Evolutionary conservation across 1,140 invertebrate genomes (phyloP), one percentile per base, ranked within the genome.

Genomic region (Scaptomyza pallida): DNA sequence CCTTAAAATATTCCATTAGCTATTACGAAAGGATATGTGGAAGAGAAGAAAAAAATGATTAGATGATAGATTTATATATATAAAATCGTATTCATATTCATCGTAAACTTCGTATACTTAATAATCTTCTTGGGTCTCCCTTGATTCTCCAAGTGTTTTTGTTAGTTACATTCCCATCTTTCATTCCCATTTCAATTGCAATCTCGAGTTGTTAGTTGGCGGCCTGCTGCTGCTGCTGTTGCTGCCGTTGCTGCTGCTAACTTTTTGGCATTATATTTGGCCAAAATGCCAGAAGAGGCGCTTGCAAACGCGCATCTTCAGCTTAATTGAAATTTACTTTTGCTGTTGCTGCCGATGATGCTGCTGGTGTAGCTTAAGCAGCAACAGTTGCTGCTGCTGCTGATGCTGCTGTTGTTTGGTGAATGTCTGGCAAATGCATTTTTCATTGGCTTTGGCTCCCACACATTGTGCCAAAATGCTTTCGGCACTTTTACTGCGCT

Each of bases 401-500:
- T 47, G 60, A 5, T 64, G 50, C 40, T 74, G 55, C 21, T 44
- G 40, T 35, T 55, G 5, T 37, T 50, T 51, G 68, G 72, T 75
- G 72, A 75, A 75, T 75, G 73, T 75, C 76, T 79, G 72, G 72
- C 71, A 30, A 30, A 85, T 85, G 81, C 80, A 86, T 88, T 81
- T 86, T 77, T 62, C 78, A 86, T 70, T 70, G 77, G 70, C 75
- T 83, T 60, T 60, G 75, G 79, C 81, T 85, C 81, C 81, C 82
- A 85, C 81, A 85, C 71, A 83, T 77, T 85, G 77, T 88, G 82
- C 82, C 82, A 86, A 86, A n/a, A 81, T 71, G 81, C 81, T 88
- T 85, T 88, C 77, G 81, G 81, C 81, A 85, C 81, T 85, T 77
- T 85, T 85, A 85, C 78, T 62, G 41, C 56, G 68, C 61, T 85